Evolutionary conservation across 1,140 invertebrate genomes (phyloP).

Genomic region (Colletes latitarsis): DNA sequence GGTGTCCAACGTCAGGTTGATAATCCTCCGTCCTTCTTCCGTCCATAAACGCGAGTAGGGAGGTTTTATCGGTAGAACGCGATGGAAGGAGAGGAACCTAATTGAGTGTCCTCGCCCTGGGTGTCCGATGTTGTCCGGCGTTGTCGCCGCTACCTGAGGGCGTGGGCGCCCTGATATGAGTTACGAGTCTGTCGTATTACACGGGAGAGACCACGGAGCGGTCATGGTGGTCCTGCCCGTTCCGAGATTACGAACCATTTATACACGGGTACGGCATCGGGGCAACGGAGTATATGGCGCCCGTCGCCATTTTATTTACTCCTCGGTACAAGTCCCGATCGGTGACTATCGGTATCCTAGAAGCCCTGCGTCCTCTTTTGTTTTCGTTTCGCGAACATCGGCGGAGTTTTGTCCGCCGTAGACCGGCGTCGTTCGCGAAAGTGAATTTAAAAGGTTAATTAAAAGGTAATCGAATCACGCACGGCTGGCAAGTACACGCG

Average conservation of each 20-base stretch:
- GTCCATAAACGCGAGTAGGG: slow-evolving; percentile 23
- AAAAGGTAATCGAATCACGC: background rate
- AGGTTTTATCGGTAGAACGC: slow-evolving; percentile 62
- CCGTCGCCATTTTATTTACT: slow-evolving; percentile 46
- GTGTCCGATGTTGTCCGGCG: slow-evolving; percentile 79
- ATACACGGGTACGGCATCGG: slow-evolving; percentile 62
- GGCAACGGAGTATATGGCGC: slow-evolving; percentile 8
- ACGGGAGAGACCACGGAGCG: slow-evolving; percentile 69
- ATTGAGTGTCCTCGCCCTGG: slow-evolving; percentile 81
- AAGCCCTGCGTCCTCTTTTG: background rate
- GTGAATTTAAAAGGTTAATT: background rate
- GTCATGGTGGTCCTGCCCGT: slow-evolving; percentile 77
- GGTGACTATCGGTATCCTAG: slow-evolving; percentile 38
- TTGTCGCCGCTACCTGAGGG: slow-evolving; percentile 80
- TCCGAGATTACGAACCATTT: slow-evolving; percentile 76
- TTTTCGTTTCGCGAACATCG: background rate
- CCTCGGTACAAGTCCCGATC: slow-evolving; percentile 37
- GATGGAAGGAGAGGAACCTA: slow-evolving; percentile 69
- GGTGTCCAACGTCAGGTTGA: slow-evolving; percentile 41
- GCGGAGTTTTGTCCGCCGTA: background rate
- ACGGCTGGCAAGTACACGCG: no score
- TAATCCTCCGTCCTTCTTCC: slow-evolving; percentile 28
- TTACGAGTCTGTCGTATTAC: slow-evolving; percentile 81
- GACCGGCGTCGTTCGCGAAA: no score
- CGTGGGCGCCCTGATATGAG: slow-evolving; percentile 80